Conservation (phyloP, 2,113 vertebrate species). For the Pituophis catenifer region DNA sequence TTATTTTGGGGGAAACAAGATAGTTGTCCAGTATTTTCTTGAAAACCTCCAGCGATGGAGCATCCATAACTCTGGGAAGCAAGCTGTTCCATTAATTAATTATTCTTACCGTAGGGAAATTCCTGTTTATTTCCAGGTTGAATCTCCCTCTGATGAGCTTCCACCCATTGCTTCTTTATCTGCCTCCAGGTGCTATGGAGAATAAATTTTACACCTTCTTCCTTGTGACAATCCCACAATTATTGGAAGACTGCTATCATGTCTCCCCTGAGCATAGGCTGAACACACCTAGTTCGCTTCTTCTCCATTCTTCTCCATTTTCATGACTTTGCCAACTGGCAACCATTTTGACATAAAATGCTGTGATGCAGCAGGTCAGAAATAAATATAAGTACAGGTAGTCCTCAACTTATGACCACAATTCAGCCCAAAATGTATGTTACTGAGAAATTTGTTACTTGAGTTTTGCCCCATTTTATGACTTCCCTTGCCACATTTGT, state of each 20-base stretch:
- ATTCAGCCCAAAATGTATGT: too few relatives aligned
- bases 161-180: background rate
- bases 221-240: background rate
- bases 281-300: background rate
- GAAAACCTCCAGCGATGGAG: background rate
- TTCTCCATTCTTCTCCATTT: background rate
- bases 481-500: too few relatives aligned
- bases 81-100: background rate
- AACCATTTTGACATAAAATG: background rate
- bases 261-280: background rate
- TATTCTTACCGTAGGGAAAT: background rate
- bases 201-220: background rate
- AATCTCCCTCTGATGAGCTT: background rate
- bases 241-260: background rate
- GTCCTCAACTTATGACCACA: too few relatives aligned
- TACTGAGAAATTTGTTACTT: too few relatives aligned
- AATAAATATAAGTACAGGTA: background rate
- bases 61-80: background rate
- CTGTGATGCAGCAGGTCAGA: background rate
- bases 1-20: too few relatives aligned
- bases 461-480: too few relatives aligned
- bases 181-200: background rate
- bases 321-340: background rate
- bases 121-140: background rate
- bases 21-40: background rate